A percentile compares a stretch with the other conserved stretches of the same genome.
phyloP scores from a whole-genome alignment of 2,797 vertebrate genomes.

The Sebastes itinus region DNA sequence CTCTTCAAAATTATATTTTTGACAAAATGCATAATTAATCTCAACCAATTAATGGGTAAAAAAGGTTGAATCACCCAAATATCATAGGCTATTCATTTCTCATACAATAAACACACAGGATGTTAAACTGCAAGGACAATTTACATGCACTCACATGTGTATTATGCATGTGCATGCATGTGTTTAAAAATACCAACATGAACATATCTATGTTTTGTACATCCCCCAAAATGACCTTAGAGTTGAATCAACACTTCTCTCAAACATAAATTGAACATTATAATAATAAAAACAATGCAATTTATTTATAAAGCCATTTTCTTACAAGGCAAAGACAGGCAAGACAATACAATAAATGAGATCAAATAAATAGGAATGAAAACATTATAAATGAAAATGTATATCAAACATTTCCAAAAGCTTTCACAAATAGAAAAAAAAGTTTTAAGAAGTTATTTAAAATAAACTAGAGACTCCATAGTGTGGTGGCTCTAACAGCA shows the following conservation, averaged over 20 bases:
- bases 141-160: not conserved
- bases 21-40: not conserved
- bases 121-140: not conserved
- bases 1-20: not conserved
- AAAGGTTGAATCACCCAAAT: not conserved
- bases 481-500: not conserved
- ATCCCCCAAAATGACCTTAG: not conserved
- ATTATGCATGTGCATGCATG: not conserved
- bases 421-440: not conserved
- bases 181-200: not conserved
- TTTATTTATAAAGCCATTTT: not conserved
- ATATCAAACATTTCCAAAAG: not conserved
- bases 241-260: not conserved
- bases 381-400: not conserved
- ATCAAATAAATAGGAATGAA: not conserved
- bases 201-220: not conserved
- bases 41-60: not conserved
- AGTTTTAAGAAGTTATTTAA: not conserved
- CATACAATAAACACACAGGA: not conserved
- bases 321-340: not conserved
- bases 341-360: not conserved
- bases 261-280: no score
- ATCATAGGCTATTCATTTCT: not conserved
- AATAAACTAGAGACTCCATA: not conserved
- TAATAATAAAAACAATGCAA: no score